Percentiles rank a stretch among this genome's conserved stretches.
Conservation (phyloP, 2,113 vertebrate species). For the rabbit (Oryctolagus cuniculus) region mOryCun1.1 NC_091449.1:38141501-38142000, state of each 20-base stretch:
- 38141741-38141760: background rate
- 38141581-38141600: fast-evolving
- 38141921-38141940: background rate
- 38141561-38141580: background rate
- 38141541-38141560: background rate
- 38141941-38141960: background rate
- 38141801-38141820: background rate
- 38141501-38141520: background rate
- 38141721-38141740: background rate
- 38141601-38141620: background rate
- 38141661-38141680: background rate
- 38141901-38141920: background rate
- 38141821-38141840: background rate
- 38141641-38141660: background rate
- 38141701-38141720: background rate
- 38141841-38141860: background rate
- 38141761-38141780: background rate
- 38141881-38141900: fast-evolving
- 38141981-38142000: background rate
- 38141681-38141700: background rate
- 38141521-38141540: background rate
- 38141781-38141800: background rate
- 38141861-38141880: background rate
- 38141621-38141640: background rate
- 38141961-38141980: background rate